Evolutionary conservation across 2,888 invertebrate genomes (phyloP).

Genomic region (Parnassius apollo): DNA sequence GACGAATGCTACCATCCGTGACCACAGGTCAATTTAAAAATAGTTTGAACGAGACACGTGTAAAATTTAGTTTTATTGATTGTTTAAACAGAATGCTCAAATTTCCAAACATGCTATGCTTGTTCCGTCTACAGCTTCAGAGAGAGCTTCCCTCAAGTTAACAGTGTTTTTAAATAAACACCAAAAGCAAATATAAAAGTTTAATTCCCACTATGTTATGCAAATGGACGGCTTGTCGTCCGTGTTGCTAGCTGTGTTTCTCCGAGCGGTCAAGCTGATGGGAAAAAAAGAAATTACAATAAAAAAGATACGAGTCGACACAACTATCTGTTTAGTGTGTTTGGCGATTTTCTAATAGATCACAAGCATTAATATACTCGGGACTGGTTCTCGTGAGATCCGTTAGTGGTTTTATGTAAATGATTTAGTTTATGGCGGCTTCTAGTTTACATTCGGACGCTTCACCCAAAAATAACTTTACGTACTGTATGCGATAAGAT

Average conservation of each 20-base stretch:
- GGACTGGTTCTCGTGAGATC: conserved; percentile 76
- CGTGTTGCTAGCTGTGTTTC: conserved; percentile 43
- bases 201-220: conserved; percentile 47
- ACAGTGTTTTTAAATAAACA: conserved; percentile 20
- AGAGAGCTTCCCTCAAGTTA: not conserved
- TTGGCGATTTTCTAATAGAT: conserved; percentile 79
- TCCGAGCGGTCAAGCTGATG: conserved; percentile 48
- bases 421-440: conserved; percentile 72
- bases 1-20: no score
- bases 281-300: conserved; percentile 60
- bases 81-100: no score
- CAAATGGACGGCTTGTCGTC: conserved; percentile 45
- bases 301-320: conserved; percentile 54
- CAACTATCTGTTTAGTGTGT: conserved; percentile 49
- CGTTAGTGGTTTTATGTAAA: conserved; percentile 80
- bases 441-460: conserved; percentile 71
- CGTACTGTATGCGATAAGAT: conserved; percentile 42
- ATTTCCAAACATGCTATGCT: no score
- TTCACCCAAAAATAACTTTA: conserved; percentile 48
- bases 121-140: no score
- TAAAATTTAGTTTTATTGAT: no score
- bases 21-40: no score
- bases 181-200: conserved; percentile 39
- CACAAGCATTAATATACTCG: conserved; percentile 71
- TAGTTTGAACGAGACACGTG: no score